These are phyloP conservation scores for Garra rufa DNA, from an alignment of 2,113 vertebrate species.

Conservation along the genomic window DNA sequence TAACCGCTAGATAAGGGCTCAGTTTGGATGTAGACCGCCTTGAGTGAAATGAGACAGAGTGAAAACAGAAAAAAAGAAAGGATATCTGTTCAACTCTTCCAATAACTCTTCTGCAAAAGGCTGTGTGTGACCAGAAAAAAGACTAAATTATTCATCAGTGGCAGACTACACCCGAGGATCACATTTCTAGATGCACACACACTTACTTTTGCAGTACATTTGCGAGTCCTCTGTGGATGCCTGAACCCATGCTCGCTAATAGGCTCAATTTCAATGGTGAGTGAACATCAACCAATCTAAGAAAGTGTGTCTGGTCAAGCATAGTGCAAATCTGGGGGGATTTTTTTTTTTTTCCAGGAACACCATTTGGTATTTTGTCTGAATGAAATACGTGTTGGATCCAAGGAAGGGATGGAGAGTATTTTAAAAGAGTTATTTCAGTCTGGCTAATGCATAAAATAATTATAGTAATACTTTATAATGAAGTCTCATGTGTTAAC, in stretches of 20 bases:
- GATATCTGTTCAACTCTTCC: constrained; percentile 13
- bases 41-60: background rate
- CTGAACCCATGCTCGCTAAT: constrained; percentile 8
- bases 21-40: constrained; percentile 1
- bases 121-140: constrained; percentile 40
- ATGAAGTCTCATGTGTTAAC: background rate
- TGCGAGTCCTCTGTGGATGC: constrained; percentile 25
- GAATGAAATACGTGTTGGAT: background rate
- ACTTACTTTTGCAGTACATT: constrained; percentile 27
- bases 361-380: background rate
- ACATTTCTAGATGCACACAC: constrained; percentile 50
- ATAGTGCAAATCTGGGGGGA: background rate
- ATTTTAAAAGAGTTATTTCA: background rate
- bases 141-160: constrained; percentile 57
- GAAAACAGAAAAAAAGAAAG: background rate
- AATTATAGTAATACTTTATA: background rate
- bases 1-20: background rate
- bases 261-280: constrained; percentile 18
- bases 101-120: constrained; percentile 39
- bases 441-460: background rate
- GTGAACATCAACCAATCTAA: constrained; percentile 17
- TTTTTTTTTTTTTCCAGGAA: background rate
- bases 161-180: constrained; percentile 54
- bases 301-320: constrained; percentile 11
- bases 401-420: background rate